Evolutionary conservation across 2,797 vertebrate species (phyloP).

Genomic region (Brachyalestes nurse): DNA sequence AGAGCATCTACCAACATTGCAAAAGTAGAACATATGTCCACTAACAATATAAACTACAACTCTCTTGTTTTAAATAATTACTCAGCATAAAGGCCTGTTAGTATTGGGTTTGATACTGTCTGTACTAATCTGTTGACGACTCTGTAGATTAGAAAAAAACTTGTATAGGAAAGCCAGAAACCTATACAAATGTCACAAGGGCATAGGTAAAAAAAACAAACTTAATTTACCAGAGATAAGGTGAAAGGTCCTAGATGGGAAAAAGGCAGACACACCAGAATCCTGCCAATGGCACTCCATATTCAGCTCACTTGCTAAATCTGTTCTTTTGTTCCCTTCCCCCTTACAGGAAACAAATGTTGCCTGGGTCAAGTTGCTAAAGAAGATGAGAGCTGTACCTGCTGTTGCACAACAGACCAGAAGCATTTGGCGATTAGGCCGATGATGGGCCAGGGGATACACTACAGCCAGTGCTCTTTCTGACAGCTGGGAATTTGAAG

Average conservation of each 20-base stretch:
- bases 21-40: background rate
- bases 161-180: background rate
- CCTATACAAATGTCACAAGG: background rate
- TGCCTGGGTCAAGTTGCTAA: background rate
- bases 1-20: too few species aligned
- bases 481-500: constrained; percentile 46
- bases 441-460: constrained; percentile 42
- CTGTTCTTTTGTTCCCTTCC: constrained; percentile 11
- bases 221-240: background rate
- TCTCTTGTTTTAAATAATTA: background rate
- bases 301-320: constrained; percentile 12
- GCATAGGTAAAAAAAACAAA: background rate
- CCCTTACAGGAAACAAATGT: constrained; percentile 8
- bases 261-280: background rate
- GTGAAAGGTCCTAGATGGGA: background rate
- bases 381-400: constrained; percentile 18
- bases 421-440: background rate
- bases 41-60: background rate
- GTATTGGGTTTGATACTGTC: background rate
- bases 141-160: background rate
- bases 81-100: background rate
- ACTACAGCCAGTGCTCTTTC: constrained; percentile 10
- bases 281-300: background rate
- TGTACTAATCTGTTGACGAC: background rate
- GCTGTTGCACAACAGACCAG: background rate